phyloP scores from a whole-genome alignment of 2,888 invertebrate genomes.

The Andrena bicolor region DNA sequence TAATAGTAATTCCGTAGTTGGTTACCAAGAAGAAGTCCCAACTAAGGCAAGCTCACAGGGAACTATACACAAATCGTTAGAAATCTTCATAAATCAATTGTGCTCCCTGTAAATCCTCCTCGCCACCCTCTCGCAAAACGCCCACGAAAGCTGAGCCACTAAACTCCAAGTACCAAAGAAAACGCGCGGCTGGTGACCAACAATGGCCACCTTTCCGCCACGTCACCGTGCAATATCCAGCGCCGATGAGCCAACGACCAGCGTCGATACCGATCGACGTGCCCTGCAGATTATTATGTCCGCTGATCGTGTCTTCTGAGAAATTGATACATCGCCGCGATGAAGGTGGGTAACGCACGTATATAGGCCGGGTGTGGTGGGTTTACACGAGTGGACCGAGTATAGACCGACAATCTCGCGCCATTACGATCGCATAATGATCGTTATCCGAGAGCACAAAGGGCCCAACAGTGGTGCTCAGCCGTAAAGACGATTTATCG shows the following conservation, averaged over 20 bases:
- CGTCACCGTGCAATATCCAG: slow-evolving; percentile 50
- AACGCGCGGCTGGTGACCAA: not conserved
- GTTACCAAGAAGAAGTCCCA: too few relatives aligned
- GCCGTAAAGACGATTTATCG: slow-evolving; percentile 40
- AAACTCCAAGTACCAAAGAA: not conserved
- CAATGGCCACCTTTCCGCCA: slow-evolving; percentile 16
- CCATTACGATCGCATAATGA: slow-evolving; percentile 81
- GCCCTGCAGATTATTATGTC: slow-evolving; percentile 66
- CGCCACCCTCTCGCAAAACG: not conserved
- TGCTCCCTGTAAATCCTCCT: not conserved
- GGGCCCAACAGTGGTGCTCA: slow-evolving; percentile 76
- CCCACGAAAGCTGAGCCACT: not conserved
- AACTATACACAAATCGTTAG: not conserved
- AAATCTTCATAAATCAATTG: slow-evolving; percentile 2
- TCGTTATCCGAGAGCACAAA: slow-evolving; percentile 79
- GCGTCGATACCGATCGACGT: slow-evolving; percentile 60
- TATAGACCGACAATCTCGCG: slow-evolving; percentile 78
- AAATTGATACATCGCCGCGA: slow-evolving; percentile 67
- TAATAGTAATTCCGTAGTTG: too few relatives aligned
- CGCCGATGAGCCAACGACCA: slow-evolving; percentile 41
- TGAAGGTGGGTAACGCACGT: slow-evolving; percentile 38
- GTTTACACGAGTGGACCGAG: slow-evolving; percentile 69
- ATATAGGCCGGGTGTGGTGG: slow-evolving; percentile 58
- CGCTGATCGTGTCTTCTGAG: slow-evolving; percentile 66
- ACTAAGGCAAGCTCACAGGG: too few relatives aligned